Evolutionary conservation across 1,140 invertebrate species (phyloP).

Genomic region (Chymomyza costata): DNA sequence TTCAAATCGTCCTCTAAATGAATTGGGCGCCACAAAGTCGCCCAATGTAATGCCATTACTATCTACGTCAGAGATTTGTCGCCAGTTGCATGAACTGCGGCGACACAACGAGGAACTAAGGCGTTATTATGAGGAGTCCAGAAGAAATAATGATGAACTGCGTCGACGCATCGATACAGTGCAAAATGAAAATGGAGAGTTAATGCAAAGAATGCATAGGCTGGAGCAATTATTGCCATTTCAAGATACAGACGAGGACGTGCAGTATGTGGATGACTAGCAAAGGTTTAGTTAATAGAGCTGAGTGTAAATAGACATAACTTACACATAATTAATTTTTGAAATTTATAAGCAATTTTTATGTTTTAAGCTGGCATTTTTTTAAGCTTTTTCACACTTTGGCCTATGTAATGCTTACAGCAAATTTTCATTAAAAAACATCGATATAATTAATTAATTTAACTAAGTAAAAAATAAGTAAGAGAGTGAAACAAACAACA

Average conservation of each 20-base stretch:
- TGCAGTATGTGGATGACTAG: slow-evolving; percentile 51
- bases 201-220: slow-evolving; percentile 51
- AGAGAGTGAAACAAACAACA: slow-evolving; percentile 11
- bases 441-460: slow-evolving; percentile 19
- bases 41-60: slow-evolving; percentile 59
- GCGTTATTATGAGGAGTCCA: slow-evolving; percentile 20
- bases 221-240: slow-evolving; percentile 58
- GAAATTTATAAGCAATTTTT: slow-evolving; percentile 1
- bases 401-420: slow-evolving; percentile 20
- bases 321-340: slow-evolving; percentile 5
- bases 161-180: slow-evolving; percentile 41
- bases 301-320: slow-evolving; percentile 37
- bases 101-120: slow-evolving; percentile 62
- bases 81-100: slow-evolving; percentile 61
- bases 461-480: slow-evolving; percentile 1
- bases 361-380: slow-evolving; percentile 13
- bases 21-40: slow-evolving; percentile 18
- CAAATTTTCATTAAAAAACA: slow-evolving; percentile 15
- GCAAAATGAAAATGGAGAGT: slow-evolving; percentile 58
- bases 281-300: slow-evolving; percentile 17
- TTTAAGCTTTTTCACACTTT: slow-evolving; percentile 27
- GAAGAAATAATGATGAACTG: slow-evolving; percentile 18
- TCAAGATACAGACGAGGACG: slow-evolving; percentile 39
- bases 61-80: slow-evolving; percentile 60
- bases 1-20: slow-evolving; percentile 10